Evolutionary conservation across 2,113 vertebrate genomes (phyloP).

Genomic region (Neoarius graeffei): DNA sequence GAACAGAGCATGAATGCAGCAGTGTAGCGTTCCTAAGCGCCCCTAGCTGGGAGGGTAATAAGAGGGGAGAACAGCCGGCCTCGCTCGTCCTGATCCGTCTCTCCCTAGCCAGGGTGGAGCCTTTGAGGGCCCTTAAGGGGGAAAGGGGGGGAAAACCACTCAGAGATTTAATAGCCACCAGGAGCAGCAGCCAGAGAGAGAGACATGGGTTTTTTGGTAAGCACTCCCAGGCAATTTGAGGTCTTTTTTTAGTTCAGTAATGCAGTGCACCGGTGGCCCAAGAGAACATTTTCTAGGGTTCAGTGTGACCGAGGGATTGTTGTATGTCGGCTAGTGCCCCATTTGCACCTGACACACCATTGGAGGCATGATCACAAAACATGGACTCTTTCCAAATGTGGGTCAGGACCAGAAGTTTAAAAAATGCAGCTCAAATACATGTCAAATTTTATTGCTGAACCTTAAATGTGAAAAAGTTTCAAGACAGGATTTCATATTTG

Average conservation of each 20-base stretch:
- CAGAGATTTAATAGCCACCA: conserved; percentile 68
- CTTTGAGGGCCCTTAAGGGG: conserved; percentile 49
- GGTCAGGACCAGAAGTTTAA: conserved; percentile 24
- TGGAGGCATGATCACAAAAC: conserved; percentile 69
- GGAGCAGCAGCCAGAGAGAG: conserved; percentile 55
- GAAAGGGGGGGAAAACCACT: conserved; percentile 51
- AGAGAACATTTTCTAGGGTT: conserved; percentile 69
- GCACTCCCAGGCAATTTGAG: conserved; percentile 65
- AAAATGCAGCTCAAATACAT: conserved; percentile 5
- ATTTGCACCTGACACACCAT: conserved; percentile 72
- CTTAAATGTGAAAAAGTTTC: not conserved
- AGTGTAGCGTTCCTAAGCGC: conserved; percentile 54
- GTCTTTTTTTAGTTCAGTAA: conserved; percentile 73
- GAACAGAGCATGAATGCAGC: conserved; percentile 49
- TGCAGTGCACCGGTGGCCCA: conserved; percentile 59
- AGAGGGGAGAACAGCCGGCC: conserved; percentile 37
- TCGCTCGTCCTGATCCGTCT: conserved; percentile 43
- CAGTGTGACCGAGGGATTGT: conserved; percentile 66
- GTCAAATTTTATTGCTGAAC: conserved; percentile 24
- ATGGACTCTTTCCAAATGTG: conserved; percentile 49
- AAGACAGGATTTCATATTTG: not conserved
- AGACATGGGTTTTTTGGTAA: conserved; percentile 58
- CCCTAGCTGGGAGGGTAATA: conserved; percentile 52
- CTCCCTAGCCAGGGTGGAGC: conserved; percentile 53
- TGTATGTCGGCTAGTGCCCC: conserved; percentile 65